Percentiles rank a stretch among this genome's conserved stretches.
phyloP scores from a whole-genome alignment of 2,797 vertebrate genomes.

The Tragopan temminckii region DNA sequence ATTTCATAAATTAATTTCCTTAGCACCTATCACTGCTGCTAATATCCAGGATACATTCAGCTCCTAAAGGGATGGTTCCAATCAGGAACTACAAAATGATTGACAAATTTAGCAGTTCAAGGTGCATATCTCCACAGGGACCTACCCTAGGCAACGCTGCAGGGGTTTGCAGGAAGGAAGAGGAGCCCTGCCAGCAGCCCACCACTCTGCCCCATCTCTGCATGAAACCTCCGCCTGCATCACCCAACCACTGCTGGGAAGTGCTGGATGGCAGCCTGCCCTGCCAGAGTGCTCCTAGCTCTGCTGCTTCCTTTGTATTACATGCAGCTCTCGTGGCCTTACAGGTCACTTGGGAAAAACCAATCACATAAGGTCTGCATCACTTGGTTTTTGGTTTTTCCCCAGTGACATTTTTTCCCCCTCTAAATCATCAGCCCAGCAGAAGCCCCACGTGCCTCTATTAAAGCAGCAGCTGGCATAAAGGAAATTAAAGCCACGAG shows the following conservation, averaged over 20 bases:
- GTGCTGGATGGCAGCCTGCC: fast-evolving
- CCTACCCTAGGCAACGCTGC: too few species aligned
- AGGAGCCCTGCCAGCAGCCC: neutral
- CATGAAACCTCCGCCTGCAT: neutral
- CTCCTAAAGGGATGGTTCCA: neutral
- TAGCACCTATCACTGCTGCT: neutral
- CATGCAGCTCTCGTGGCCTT: neutral
- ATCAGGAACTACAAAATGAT: neutral
- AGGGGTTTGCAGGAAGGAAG: neutral
- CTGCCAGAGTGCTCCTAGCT: neutral
- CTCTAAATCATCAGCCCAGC: neutral
- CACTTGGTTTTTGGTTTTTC: too few species aligned
- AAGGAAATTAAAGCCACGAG: neutral
- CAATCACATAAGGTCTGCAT: fast-evolving
- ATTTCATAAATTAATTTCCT: neutral
- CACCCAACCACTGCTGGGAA: neutral
- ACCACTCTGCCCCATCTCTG: neutral
- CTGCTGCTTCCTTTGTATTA: neutral
- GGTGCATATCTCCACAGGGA: neutral
- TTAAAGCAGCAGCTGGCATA: neutral
- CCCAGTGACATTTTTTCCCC: neutral
- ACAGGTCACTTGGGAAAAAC: neutral
- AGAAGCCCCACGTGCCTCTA: neutral
- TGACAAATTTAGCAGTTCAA: neutral
- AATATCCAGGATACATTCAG: neutral